These are phyloP conservation scores for Geopemphigus sp. DNA, from an alignment of 1,140 invertebrate genomes.

Conservation along the genomic window DNA sequence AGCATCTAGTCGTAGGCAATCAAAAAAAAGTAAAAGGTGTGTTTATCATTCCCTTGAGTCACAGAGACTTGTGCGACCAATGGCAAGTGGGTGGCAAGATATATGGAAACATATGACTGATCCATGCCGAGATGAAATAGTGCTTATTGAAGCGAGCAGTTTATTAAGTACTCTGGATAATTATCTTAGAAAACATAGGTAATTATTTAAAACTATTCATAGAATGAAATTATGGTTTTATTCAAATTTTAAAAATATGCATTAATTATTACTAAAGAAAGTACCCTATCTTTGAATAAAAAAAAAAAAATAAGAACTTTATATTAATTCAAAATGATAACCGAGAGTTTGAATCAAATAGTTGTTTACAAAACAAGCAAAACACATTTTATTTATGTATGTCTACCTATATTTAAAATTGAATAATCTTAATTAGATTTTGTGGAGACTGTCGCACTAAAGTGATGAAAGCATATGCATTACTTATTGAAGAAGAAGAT, in stretches of 20 bases:
- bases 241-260: no score
- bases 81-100: slow-evolving; percentile 70
- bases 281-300: no score
- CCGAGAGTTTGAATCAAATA: no score
- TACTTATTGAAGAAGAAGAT: slow-evolving; percentile 78
- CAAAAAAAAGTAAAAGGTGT: slow-evolving; percentile 83
- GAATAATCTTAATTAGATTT: slow-evolving; percentile 62
- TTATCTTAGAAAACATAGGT: slow-evolving; percentile 85
- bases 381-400: no score
- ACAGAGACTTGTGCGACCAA: slow-evolving; percentile 68
- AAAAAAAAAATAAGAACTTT: no score
- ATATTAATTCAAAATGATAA: no score
- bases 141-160: slow-evolving; percentile 77
- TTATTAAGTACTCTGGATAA: slow-evolving; percentile 80
- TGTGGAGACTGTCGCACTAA: slow-evolving; percentile 89
- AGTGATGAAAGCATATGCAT: slow-evolving; percentile 79
- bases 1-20: slow-evolving; percentile 57
- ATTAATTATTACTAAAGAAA: no score
- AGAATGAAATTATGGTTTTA: no score
- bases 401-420: background rate
- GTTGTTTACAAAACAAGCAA: no score
- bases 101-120: slow-evolving; percentile 85
- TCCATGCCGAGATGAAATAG: slow-evolving; percentile 79
- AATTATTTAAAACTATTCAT: slow-evolving; percentile 16
- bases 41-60: slow-evolving; percentile 83